Evolutionary conservation across 1,140 invertebrate species (phyloP), one percentile per base, ranked within the genome.

Genomic region (Ridgeia piscesae): DNA sequence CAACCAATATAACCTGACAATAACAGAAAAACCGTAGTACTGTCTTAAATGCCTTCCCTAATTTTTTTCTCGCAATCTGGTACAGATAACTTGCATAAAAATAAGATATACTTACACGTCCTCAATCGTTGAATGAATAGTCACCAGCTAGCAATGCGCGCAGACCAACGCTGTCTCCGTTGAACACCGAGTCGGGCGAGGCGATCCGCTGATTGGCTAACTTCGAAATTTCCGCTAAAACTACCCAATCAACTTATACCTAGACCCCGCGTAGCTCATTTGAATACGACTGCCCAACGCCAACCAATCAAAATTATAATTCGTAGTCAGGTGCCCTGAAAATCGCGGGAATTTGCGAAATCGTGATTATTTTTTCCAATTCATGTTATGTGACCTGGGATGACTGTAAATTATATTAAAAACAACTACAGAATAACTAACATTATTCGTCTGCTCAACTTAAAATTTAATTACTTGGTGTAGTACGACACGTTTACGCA

Each of bases 191-290:
- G 91, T 92, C 88, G 42, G 91, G 8, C 35, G 48, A 33, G 33
- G 34, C 77, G 92, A 92, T 92, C 93, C 94, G 93, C 91, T 94
- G 94, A 97, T 97, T 97, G 97, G 97, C 94, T 94, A 94, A 95
- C 95, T 97, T 97, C 95, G 96, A 96, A 97, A 96, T 96, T 96
- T 95, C 96, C 97, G 97, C 97, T 96, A 96, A 96, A 96, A 94
- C 95, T 94, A 94, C 94, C 97, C 97, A 97, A 97, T 97, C 95
- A 94, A 77, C 27, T 77, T 31, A 77, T 31, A 0, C 17, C 8
- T 77, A 77, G 8, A 77, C 6, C 14, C 58, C 58, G 58, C 58
- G 58, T 77, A 77, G 58, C 58, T 77, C 58, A 77, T 77, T 77
- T 77, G 58, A 77, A 77, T 77, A 77, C 58, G 58, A 1, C 58